These are phyloP conservation scores for Isichthys henryi DNA, from an alignment of 2,113 vertebrate genomes.

Conservation along the genomic window DNA sequence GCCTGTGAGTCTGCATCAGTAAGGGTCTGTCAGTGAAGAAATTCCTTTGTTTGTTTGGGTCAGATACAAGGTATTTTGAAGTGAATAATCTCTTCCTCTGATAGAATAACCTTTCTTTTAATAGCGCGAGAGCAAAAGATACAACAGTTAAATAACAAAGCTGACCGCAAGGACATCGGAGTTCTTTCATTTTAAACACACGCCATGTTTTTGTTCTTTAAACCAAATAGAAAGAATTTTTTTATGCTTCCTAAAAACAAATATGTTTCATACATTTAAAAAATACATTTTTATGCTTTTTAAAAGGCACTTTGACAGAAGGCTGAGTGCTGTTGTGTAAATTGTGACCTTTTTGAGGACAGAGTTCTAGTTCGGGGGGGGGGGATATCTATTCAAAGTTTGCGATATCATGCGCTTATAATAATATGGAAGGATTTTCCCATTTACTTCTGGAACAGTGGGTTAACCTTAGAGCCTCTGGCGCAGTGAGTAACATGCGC, in stretches of 20 bases:
- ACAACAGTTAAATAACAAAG: background rate
- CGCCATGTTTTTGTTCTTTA: background rate
- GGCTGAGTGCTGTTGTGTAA: background rate
- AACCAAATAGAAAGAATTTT: background rate
- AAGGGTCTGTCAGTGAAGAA: background rate
- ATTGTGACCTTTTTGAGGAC: background rate
- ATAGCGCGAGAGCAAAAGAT: background rate
- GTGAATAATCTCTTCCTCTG: background rate
- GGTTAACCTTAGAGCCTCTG: background rate
- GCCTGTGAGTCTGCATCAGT: background rate
- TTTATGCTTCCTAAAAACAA: background rate
- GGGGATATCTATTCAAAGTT: background rate
- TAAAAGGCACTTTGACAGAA: background rate
- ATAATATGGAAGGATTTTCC: background rate
- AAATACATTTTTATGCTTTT: background rate
- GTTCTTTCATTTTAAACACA: background rate
- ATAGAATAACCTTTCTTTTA: background rate
- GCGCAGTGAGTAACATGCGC: constrained; percentile 13
- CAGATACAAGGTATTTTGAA: background rate
- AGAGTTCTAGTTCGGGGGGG: background rate
- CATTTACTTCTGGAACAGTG: background rate
- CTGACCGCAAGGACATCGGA: background rate
- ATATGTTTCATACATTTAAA: background rate
- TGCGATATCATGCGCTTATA: background rate
- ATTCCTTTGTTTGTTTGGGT: background rate